A percentile compares a stretch with the other conserved stretches of the same genome.
phyloP scores from a whole-genome alignment of 1,140 invertebrate species.

The Arion vulgaris region DNA sequence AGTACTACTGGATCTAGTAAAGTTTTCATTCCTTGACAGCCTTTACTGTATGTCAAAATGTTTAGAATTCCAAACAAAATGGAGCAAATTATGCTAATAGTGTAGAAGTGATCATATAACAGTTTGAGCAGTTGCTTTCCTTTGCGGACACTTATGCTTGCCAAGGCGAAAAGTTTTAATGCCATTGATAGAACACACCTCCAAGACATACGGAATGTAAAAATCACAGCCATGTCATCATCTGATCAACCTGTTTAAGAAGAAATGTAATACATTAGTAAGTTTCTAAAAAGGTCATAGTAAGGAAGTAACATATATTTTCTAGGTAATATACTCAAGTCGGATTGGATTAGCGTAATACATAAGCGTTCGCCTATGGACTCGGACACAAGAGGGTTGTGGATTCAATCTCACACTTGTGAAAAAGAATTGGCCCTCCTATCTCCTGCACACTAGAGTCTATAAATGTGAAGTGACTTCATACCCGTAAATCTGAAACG shows the following conservation, averaged over 20 bases:
- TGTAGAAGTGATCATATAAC: not conserved
- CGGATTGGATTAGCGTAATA: no score
- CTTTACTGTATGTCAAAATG: not conserved
- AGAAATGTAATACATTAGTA: not conserved
- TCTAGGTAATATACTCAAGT: no score
- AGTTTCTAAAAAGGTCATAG: no score
- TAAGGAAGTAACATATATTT: no score
- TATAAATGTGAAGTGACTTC: no score
- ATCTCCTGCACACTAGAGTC: no score
- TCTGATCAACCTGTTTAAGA: not conserved
- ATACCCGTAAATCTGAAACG: no score
- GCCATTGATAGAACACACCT: not conserved
- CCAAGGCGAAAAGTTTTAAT: not conserved
- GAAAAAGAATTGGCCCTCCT: no score
- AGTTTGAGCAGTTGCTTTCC: not conserved
- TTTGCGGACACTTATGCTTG: not conserved
- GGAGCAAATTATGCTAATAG: not conserved
- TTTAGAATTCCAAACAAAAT: not conserved
- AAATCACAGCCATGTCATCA: slow-evolving; percentile 5
- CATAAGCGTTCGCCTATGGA: no score
- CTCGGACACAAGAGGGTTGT: no score
- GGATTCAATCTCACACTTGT: no score
- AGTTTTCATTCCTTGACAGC: slow-evolving; percentile 7
- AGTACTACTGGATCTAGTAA: not conserved
- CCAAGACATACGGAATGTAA: not conserved